Conservation (phyloP, 1,140 invertebrate species). For the Nymphalis io region DNA sequence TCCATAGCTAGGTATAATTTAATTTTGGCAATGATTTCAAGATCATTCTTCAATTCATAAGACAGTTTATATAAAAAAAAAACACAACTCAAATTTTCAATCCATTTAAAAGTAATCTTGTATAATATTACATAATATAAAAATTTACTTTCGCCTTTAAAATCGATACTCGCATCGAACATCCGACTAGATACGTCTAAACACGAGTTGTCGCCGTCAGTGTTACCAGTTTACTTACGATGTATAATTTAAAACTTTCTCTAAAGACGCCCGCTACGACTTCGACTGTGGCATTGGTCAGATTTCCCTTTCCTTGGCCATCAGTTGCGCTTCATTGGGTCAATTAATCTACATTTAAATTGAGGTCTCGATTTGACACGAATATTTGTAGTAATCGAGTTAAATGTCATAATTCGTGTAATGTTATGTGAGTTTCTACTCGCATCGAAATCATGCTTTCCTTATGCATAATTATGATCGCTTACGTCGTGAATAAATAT, state of each 20-base stretch:
- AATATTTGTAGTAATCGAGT: neutral
- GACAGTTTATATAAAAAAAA: neutral
- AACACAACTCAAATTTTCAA: neutral
- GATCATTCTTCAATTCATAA: too few species aligned
- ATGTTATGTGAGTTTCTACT: neutral
- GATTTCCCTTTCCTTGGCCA: slow-evolving; percentile 61
- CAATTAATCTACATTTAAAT: slow-evolving; percentile 8
- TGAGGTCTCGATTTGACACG: slow-evolving; percentile 14
- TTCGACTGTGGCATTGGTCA: slow-evolving; percentile 43
- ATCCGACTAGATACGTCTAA: slow-evolving; percentile 19
- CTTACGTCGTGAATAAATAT: too few species aligned
- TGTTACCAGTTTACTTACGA: slow-evolving; percentile 66
- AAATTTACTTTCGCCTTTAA: slow-evolving; percentile 28
- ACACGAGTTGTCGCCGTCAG: slow-evolving; percentile 50
- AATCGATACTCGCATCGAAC: slow-evolving; percentile 20
- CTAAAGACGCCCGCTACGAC: slow-evolving; percentile 50
- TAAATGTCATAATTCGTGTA: slow-evolving; percentile 10
- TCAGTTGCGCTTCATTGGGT: slow-evolving; percentile 49
- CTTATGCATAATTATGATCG: neutral
- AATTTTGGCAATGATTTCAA: too few species aligned
- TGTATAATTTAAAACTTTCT: slow-evolving; percentile 77
- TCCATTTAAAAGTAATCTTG: neutral
- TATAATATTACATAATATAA: slow-evolving; percentile 12
- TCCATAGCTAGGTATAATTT: too few species aligned
- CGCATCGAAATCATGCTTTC: neutral